Evolutionary conservation across 1,140 invertebrate genomes (phyloP), one percentile per base, ranked within the genome.

Genomic region (Drosophila arizonae): DNA sequence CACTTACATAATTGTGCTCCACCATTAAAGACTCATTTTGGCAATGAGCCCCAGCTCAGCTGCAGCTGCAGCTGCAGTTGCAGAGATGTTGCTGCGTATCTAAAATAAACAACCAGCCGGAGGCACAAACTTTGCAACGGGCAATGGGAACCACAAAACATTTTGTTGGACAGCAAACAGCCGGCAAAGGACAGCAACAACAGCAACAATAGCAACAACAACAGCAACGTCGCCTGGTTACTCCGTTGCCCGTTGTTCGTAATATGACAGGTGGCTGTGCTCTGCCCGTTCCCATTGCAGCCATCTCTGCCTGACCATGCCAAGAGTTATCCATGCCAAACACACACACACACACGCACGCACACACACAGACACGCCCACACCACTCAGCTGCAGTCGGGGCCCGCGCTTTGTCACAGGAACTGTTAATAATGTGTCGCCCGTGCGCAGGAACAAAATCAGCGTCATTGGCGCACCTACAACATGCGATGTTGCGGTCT

Each of bases 391-490:
- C 39, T 55, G 57, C 43, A 60, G 50, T 57, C 55, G 69, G 17
- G 58, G 72, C 62, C 36, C 65, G 69, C 73, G 82, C 84, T 88
- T 88, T 88, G 84, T 88, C 84, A 88, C 84, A 88, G 84, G 84
- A 88, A 88, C 84, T 88, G 84, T 88, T 88, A 88, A 88, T 88
- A 88, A 88, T 88, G 85, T 88, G 84, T 77, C 77, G 70, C 51
- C 74, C 57, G 54, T 67, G 74, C 58, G 65, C 77, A 84, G 80
- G 84, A 84, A 88, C 86, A 90, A 90, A 90, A 90, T 90, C 87
- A 90, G 87, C 87, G 87, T 90, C 87, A 90, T 90, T 90, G 87
- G 87, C 87, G 87, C 87, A 90, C 87, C 87, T 90, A 90, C 87
- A 90, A 90, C 86, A 90, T 90, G 87, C 87, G 81, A 90, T 90